Percentiles rank a stretch among this genome's conserved stretches.
Conservation (phyloP, 2,797 vertebrate genomes). For the Bradypodion ventrale region DNA sequence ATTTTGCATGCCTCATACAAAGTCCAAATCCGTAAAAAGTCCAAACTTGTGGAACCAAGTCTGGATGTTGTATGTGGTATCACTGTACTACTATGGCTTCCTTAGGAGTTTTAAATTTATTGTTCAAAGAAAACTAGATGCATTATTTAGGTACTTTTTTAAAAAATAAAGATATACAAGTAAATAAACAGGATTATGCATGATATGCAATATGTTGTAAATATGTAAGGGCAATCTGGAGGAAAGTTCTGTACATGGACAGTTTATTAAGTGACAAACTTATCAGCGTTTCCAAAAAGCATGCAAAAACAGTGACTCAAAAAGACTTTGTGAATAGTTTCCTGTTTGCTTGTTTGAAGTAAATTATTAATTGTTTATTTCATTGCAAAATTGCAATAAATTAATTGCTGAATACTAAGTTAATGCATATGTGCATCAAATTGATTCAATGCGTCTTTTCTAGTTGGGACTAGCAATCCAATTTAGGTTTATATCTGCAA, state of each 20-base stretch:
- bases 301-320: conserved; percentile 68
- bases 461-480: too few relatives aligned
- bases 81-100: conserved; percentile 33
- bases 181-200: conserved; percentile 34
- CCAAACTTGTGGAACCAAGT: too few relatives aligned
- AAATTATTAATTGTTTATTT: too few relatives aligned
- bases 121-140: conserved; percentile 40
- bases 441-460: too few relatives aligned
- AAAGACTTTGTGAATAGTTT: not conserved
- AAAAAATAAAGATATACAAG: conserved; percentile 43
- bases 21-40: too few relatives aligned
- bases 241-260: conserved; percentile 10
- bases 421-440: too few relatives aligned
- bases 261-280: conserved; percentile 68
- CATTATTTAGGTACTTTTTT: conserved; percentile 35
- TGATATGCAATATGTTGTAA: conserved; percentile 21
- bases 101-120: conserved; percentile 35
- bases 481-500: conserved; percentile 54
- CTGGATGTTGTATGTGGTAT: too few relatives aligned
- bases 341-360: too few relatives aligned
- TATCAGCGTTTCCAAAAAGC: conserved; percentile 84
- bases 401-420: not conserved
- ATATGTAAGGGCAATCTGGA: conserved; percentile 14
- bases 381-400: too few relatives aligned
- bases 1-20: too few relatives aligned